Evolutionary conservation across 37 sponge, comb jelly and placozoan species (phyloP), one percentile per base, ranked within the genome.

Genomic region (Halisarca cf. caerulea): DNA sequence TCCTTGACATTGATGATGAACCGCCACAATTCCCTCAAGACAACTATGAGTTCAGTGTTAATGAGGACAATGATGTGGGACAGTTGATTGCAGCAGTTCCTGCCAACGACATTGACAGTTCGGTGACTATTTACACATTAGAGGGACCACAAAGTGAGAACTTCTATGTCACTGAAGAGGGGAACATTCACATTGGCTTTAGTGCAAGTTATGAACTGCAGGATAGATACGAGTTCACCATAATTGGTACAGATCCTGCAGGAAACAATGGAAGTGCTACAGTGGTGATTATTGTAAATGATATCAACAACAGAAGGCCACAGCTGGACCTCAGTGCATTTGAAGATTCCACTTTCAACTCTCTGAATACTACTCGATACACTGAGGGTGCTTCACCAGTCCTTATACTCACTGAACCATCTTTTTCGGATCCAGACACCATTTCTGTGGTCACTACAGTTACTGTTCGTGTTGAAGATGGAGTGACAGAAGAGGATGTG

Each of bases 281-380:
- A 9, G 88, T 95, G 2, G 30, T 28, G 0, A 78, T 95, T 0
- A 42, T 17, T 25, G 62, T 95, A 15, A 79, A 36, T 58, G 57
- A 89, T 34, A 85, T 89, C 51, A 92, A 92, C 35, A 88, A 95
- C 53, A 86, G 90, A 11, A 82, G 71, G 2, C 92, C 92, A 69
- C 66, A 78, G 15, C 82, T 95, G 24, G 90, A 87, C 69, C 82
- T 93, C 38, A 93, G 88, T 72, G 80, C 62, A 42, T 80, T 71
- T 23, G 83, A 86, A 23, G 38, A 42, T 18, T 45, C 38, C n/a
- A 64, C 86, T 8, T 4, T 39, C 15, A 62, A 92, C 59, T 78
- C 89, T 24, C 38, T 23, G 18, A 78, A 57, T 17, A 21, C 42
- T 1, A 89, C 84, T 82, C 21, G 18, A 40, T 69, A 83, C 20